Percentiles rank a stretch among this genome's conserved stretches.
Conservation (phyloP, 2,888 invertebrate species). For the Clitarchus hookeri region DNA sequence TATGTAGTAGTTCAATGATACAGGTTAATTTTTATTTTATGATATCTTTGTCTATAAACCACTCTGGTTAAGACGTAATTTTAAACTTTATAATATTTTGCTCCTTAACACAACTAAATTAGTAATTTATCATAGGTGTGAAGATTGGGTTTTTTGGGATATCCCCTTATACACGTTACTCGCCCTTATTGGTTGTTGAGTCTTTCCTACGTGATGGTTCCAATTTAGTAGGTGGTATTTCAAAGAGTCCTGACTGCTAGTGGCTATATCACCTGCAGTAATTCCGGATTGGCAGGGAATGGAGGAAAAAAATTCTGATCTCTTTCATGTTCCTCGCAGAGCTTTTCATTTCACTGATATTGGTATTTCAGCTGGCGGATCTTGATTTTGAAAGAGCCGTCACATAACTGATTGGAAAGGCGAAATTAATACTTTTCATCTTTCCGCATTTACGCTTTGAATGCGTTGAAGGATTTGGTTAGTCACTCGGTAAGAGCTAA, state of each 20-base stretch:
- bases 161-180: too few relatives aligned
- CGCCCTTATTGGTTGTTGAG: too few relatives aligned
- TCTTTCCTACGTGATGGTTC: background rate
- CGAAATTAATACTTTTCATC: background rate
- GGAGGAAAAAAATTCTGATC: background rate
- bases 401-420: background rate
- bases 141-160: too few relatives aligned
- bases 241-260: background rate
- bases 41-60: too few relatives aligned
- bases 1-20: too few relatives aligned
- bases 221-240: background rate
- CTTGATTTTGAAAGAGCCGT: background rate
- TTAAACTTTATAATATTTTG: too few relatives aligned
- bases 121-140: too few relatives aligned
- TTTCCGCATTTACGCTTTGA: background rate
- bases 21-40: too few relatives aligned
- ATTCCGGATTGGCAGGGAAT: background rate
- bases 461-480: too few relatives aligned
- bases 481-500: too few relatives aligned
- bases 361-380: background rate
- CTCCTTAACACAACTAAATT: too few relatives aligned
- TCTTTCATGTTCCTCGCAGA: background rate
- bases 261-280: background rate
- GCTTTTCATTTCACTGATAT: background rate
- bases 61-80: too few relatives aligned